These are phyloP conservation scores for Eira barbara DNA, from an alignment of 2,113 vertebrate species.

Conservation along the genomic window DNA sequence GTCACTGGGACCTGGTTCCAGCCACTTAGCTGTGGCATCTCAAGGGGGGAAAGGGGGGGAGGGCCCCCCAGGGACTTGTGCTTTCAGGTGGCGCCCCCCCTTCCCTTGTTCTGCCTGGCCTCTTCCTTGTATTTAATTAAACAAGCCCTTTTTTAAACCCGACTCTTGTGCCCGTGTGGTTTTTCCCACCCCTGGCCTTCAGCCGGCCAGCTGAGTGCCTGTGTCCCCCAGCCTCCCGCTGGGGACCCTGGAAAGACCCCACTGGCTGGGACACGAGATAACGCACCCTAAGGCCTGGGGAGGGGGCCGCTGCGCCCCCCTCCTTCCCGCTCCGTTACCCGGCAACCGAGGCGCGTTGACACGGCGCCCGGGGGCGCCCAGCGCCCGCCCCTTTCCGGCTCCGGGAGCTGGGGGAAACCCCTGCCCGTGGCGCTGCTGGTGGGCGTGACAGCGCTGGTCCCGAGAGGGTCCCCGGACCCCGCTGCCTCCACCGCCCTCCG, in stretches of 20 bases:
- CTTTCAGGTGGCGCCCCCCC: not conserved
- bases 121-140: slow-evolving; percentile 72
- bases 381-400: not conserved
- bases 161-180: not conserved
- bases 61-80: not conserved
- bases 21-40: not conserved
- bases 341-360: slow-evolving; percentile 18
- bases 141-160: slow-evolving; percentile 57
- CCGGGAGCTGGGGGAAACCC: not conserved
- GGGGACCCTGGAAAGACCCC: not conserved
- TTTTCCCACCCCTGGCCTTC: not conserved
- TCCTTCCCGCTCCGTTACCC: not conserved
- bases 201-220: too few species aligned
- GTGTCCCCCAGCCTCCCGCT: not conserved
- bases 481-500: rapidly evolving
- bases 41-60: not conserved
- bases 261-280: not conserved
- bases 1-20: not conserved
- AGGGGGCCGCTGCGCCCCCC: not conserved
- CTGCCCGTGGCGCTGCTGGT: not conserved
- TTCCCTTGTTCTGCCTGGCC: not conserved
- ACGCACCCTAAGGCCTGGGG: rapidly evolving
- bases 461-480: rapidly evolving
- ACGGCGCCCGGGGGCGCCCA: not conserved
- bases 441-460: not conserved